Evolutionary conservation across 2,797 vertebrate species (phyloP).

Genomic region (Tamandua tetradactyla): DNA sequence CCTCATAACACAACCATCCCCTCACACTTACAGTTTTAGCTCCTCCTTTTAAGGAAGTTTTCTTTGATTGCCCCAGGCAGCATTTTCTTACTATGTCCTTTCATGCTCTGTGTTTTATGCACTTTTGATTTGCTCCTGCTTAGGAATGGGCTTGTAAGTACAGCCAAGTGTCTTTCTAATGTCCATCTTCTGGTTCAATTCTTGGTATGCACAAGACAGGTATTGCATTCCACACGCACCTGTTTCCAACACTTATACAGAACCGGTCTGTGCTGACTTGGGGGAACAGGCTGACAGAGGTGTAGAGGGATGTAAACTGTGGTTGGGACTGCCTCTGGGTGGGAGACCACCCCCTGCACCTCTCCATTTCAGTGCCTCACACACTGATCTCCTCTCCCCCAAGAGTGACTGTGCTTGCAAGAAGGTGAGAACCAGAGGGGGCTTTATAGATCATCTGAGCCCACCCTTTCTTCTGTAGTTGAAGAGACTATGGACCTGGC

Average conservation of each 20-base stretch:
- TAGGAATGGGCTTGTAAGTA: background rate
- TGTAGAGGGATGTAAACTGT: background rate
- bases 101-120: background rate
- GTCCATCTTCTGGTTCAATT: background rate
- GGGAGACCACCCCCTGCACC: background rate
- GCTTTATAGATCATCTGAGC: background rate
- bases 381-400: background rate
- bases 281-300: background rate
- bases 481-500: background rate
- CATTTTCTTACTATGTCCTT: background rate
- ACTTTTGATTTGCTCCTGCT: constrained; percentile 42
- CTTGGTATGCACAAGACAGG: too few species aligned
- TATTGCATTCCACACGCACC: rapidly evolving
- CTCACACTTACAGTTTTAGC: background rate
- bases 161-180: background rate
- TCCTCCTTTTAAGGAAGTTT: background rate
- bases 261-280: background rate
- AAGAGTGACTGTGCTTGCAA: background rate
- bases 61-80: background rate
- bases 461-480: background rate
- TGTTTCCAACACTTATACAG: background rate
- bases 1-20: rapidly evolving
- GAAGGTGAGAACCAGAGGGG: background rate
- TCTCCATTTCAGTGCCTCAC: background rate
- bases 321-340: background rate